phyloP scores from a whole-genome alignment of 1,140 invertebrate genomes.

The Dendroctonus valens region DNA sequence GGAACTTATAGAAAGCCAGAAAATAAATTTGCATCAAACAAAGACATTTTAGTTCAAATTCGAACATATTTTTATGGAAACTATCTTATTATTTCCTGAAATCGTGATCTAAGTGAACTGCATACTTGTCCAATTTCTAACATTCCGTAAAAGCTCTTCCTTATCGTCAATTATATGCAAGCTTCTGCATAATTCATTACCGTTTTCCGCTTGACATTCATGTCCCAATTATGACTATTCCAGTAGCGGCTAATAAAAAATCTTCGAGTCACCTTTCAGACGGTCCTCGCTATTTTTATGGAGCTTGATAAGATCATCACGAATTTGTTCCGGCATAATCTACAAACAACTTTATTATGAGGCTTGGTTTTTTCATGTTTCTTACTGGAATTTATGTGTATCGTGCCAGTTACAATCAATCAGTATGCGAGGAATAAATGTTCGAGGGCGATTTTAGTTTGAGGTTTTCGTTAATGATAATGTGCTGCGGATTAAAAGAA shows the following conservation, averaged over 20 bases:
- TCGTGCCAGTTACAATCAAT: conserved; percentile 27
- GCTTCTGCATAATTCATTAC: conserved; percentile 14
- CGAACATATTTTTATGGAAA: no score
- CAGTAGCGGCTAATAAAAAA: conserved; percentile 7
- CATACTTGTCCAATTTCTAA: no score
- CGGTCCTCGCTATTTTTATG: conserved; percentile 20
- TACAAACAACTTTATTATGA: conserved; percentile 32
- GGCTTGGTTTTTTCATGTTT: conserved; percentile 30
- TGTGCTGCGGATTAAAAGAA: not conserved
- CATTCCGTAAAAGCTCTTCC: no score
- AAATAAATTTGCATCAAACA: no score
- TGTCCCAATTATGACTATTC: conserved; percentile 19
- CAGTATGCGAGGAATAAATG: conserved; percentile 8
- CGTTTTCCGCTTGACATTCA: conserved; percentile 14
- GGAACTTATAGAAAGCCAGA: no score
- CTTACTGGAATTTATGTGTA: conserved; percentile 20
- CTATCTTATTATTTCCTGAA: no score
- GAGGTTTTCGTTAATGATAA: not conserved
- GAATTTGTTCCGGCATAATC: conserved; percentile 31
- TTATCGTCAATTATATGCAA: not conserved
- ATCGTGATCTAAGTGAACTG: no score
- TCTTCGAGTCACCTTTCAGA: conserved; percentile 15
- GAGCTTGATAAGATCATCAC: conserved; percentile 30
- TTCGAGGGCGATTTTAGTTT: conserved; percentile 6
- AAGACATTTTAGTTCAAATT: no score